These are phyloP conservation scores for Hephaestus fuliginosus DNA, from an alignment of 2,797 vertebrate species.

Conservation along the genomic window DNA sequence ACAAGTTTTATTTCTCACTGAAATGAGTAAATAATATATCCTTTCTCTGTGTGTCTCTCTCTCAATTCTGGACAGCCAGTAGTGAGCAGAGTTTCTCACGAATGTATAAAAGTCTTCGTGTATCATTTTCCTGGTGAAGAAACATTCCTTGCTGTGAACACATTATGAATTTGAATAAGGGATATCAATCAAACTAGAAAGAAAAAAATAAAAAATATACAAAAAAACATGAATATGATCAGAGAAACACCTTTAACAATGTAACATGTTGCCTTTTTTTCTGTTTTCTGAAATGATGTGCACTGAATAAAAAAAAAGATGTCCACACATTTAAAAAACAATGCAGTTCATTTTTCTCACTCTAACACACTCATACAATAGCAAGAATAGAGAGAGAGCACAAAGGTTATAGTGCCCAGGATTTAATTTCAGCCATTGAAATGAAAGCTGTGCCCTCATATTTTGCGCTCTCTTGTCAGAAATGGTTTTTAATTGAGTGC, in stretches of 20 bases:
- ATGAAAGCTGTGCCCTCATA: slow-evolving; percentile 45
- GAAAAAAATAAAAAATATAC: background rate
- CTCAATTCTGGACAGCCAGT: background rate
- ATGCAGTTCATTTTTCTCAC: slow-evolving; percentile 23
- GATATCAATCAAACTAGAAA: slow-evolving; percentile 8
- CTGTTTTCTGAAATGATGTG: slow-evolving; percentile 6
- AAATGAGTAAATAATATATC: background rate
- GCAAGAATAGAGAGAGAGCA: slow-evolving; percentile 1
- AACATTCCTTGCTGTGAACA: background rate
- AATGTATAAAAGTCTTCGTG: background rate
- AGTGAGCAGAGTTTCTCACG: background rate
- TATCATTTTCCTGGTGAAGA: background rate
- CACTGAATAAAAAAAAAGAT: slow-evolving; percentile 7
- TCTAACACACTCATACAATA: slow-evolving; percentile 22
- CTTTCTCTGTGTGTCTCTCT: background rate
- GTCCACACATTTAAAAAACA: slow-evolving; percentile 11
- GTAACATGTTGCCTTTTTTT: slow-evolving; percentile 3
- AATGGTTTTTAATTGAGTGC: slow-evolving; percentile 61
- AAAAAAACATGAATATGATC: background rate
- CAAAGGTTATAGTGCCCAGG: slow-evolving; percentile 20
- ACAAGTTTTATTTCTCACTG: background rate
- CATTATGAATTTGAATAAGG: slow-evolving; percentile 3
- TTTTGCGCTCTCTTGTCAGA: slow-evolving; percentile 36
- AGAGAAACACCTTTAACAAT: background rate
- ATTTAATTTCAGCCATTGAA: slow-evolving; percentile 55